Percentiles rank a stretch among this genome's conserved stretches.
Conservation (phyloP, 1,140 invertebrate species). For the Battus philenor region DNA sequence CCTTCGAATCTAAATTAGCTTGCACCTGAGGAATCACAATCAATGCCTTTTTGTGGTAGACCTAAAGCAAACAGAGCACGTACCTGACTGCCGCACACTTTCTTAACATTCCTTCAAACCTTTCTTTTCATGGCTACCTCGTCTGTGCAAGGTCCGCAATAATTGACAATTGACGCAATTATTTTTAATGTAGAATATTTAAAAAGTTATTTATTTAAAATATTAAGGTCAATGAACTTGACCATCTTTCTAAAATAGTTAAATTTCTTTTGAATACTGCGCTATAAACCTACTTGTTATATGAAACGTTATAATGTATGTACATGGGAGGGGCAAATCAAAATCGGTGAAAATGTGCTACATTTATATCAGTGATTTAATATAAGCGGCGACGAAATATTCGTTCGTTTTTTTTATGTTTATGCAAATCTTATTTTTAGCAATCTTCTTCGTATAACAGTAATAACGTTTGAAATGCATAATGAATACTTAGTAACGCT, state of each 20-base stretch:
- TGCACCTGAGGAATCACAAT: slow-evolving; percentile 52
- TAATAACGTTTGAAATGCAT: too few relatives aligned
- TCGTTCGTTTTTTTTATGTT: too few relatives aligned
- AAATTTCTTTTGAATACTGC: background rate
- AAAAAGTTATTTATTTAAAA: too few relatives aligned
- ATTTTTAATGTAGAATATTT: too few relatives aligned
- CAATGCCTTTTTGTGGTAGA: slow-evolving; percentile 42
- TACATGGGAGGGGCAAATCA: slow-evolving; percentile 2
- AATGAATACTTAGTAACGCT: too few relatives aligned
- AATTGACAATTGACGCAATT: too few relatives aligned
- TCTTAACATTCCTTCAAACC: slow-evolving; percentile 47
- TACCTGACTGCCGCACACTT: slow-evolving; percentile 42
- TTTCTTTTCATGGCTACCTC: slow-evolving; percentile 1
- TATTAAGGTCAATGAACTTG: slow-evolving; percentile 2
- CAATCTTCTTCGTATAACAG: too few relatives aligned
- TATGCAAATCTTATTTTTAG: too few relatives aligned
- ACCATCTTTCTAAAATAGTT: slow-evolving; percentile 1
- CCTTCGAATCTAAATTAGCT: slow-evolving; percentile 55
- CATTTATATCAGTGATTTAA: slow-evolving; percentile 9
- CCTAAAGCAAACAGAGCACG: slow-evolving; percentile 44
- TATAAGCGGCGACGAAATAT: background rate
- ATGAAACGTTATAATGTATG: background rate
- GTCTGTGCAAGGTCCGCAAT: slow-evolving; percentile 1
- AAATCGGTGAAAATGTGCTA: slow-evolving; percentile 7
- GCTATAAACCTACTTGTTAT: slow-evolving; percentile 12